Evolutionary conservation across 2,888 invertebrate genomes (phyloP), one percentile per base, ranked within the genome.

Genomic region (Autographa gamma): DNA sequence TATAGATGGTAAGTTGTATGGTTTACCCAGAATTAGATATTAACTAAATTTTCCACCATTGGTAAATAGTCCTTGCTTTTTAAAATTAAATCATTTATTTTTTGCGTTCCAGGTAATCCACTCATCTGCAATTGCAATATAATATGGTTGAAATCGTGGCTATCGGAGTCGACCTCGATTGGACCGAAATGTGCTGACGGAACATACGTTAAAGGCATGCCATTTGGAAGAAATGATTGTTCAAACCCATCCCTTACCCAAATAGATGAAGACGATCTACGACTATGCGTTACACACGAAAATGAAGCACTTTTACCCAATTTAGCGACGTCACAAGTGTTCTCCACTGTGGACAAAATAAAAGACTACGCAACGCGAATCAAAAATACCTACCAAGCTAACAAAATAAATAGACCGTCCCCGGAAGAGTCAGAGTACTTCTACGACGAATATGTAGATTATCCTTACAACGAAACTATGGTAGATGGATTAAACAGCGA

Each of bases 151-250:
- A 97, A 98, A 82, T 97, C 97, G 4, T 98, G 98, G 98, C 92
- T 98, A 34, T 97, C 97, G 75, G 98, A 98, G 89, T 97, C 97
- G 0, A 96, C 97, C 32, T 96, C 97, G 4, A 96, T 97, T 9
- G 98, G 98, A 4, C 98, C 98, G 7, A 96, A 97, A 86, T 98
- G 98, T 88, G 96, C 97, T 34, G 98, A 98, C 86, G 98, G 98
- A 0, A 97, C 97, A 19, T 95, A 97, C 16, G 96, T 98, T n/a
- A 97, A 97, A 81, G 97, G 97, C 78, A 96, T 97, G 86, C 96
- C 97, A 60, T 96, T 98, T 74, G 97, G 97, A 14, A 96, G 97
- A 72, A 96, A 96, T 67, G 97, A 98, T 65, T 98, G 98, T 82
- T 93, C 94, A 38, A 90, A 93, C 72, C 89, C 91, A 38, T 86